Percentiles rank a stretch among this genome's conserved stretches.
Evolutionary conservation across 2,113 vertebrate species (phyloP).

Genomic region (Pedetes capensis): DNA sequence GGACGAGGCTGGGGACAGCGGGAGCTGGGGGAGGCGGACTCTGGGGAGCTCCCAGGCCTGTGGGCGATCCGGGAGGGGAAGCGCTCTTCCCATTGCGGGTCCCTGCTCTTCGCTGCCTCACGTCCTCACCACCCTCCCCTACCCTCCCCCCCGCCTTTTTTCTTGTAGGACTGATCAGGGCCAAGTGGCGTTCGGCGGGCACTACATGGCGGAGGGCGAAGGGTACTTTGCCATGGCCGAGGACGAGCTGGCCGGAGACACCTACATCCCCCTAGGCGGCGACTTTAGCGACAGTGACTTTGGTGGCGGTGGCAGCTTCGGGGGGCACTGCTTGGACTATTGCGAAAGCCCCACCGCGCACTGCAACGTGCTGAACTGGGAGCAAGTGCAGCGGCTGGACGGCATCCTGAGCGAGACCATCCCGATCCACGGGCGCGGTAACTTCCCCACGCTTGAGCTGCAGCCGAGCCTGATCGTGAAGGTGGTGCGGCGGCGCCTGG

Average conservation of each 20-base stretch:
- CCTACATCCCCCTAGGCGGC: constrained; percentile 60
- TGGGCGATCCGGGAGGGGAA: background rate
- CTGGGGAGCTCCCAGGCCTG: background rate
- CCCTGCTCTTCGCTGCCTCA: background rate
- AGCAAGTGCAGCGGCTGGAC: constrained; percentile 98
- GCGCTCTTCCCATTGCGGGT: background rate
- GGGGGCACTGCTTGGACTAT: constrained; percentile 75
- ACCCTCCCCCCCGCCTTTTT: background rate
- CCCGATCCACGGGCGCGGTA: constrained; percentile 97
- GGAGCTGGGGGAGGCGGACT: background rate
- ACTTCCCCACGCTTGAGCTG: constrained; percentile 98
- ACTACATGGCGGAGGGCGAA: constrained; percentile 69
- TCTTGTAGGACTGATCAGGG: constrained; percentile 60
- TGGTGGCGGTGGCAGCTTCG: background rate
- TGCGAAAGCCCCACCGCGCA: constrained; percentile 82
- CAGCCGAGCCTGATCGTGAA: constrained; percentile 96
- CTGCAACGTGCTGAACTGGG: constrained; percentile 95
- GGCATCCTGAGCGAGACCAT: constrained; percentile 95
- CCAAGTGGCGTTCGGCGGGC: constrained; percentile 57
- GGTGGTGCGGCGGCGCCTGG: constrained; percentile 94
- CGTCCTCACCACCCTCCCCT: background rate
- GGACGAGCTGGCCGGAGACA: constrained; percentile 83
- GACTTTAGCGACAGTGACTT: constrained; percentile 68
- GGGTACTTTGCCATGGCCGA: constrained; percentile 89
- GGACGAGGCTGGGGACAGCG: background rate